phyloP scores from a whole-genome alignment of 2,113 vertebrate species.

The Martes martes region DNA sequence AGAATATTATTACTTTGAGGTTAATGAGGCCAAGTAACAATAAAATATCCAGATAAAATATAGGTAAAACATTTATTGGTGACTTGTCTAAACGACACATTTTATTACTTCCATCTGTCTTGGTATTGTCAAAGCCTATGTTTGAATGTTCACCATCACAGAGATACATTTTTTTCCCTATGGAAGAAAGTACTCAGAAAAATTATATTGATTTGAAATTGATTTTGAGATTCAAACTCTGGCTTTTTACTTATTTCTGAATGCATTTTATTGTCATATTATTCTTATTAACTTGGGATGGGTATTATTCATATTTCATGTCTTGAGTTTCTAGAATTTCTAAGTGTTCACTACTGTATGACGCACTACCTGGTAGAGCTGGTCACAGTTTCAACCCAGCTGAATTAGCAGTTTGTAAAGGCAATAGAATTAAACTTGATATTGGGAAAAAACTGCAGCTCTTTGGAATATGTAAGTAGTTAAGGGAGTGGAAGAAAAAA shows the following conservation, averaged over 20 bases:
- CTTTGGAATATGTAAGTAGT: constrained; percentile 32
- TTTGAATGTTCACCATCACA: background rate
- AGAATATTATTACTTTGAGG: background rate
- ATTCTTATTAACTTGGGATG: background rate
- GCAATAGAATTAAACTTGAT: background rate
- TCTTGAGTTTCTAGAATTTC: background rate
- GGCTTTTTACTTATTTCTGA: background rate
- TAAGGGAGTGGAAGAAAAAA: background rate
- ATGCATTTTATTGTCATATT: background rate
- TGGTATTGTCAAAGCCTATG: background rate
- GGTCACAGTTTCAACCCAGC: background rate
- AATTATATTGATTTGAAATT: constrained; percentile 32
- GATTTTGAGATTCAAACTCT: constrained; percentile 9
- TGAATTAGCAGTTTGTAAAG: background rate
- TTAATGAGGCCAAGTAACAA: background rate
- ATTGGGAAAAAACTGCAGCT: constrained; percentile 23
- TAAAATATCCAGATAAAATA: background rate
- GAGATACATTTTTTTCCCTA: background rate
- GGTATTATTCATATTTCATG: background rate
- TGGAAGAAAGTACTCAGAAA: constrained; percentile 42
- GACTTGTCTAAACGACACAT: background rate
- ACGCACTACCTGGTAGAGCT: background rate
- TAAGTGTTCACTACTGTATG: background rate
- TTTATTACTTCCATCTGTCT: background rate
- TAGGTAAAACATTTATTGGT: constrained; percentile 53